These are phyloP conservation scores for Pygocentrus nattereri DNA, from an alignment of 2,797 vertebrate species.

Conservation along the genomic window DNA sequence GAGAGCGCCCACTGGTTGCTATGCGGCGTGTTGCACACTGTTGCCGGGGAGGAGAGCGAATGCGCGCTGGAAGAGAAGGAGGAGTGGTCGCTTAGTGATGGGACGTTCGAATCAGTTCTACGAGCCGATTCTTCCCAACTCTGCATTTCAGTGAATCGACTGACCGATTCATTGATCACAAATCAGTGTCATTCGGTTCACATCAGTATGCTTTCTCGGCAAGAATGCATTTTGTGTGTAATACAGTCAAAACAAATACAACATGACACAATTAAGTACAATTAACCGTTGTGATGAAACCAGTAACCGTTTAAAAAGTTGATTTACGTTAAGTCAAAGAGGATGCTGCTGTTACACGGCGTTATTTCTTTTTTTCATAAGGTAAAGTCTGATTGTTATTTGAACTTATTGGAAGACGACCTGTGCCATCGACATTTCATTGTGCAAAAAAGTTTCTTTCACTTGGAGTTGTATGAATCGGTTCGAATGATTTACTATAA, in stretches of 20 bases:
- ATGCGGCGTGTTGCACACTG: conserved; percentile 58
- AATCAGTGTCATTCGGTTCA: not conserved
- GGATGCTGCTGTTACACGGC: no score
- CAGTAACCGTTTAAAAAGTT: no score
- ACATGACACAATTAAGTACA: not conserved
- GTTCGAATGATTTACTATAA: not conserved
- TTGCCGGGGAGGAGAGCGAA: conserved; percentile 60
- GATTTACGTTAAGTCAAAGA: no score
- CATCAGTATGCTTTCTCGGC: not conserved
- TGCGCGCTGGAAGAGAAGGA: conserved; percentile 57
- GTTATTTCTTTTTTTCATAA: not conserved
- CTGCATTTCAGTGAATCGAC: not conserved
- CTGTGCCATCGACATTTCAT: no score
- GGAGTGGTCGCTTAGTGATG: conserved; percentile 46
- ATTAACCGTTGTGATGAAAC: not conserved
- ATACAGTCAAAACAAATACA: not conserved
- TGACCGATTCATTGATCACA: not conserved
- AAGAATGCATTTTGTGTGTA: not conserved
- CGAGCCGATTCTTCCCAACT: not conserved
- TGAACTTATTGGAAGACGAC: no score
- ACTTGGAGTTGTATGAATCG: not conserved
- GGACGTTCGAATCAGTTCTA: not conserved
- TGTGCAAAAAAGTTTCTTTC: not conserved
- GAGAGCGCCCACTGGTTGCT: conserved; percentile 59
- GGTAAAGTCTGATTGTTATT: not conserved